phyloP scores from a whole-genome alignment of 2,888 invertebrate genomes.

The Chouioia cunea region DNA sequence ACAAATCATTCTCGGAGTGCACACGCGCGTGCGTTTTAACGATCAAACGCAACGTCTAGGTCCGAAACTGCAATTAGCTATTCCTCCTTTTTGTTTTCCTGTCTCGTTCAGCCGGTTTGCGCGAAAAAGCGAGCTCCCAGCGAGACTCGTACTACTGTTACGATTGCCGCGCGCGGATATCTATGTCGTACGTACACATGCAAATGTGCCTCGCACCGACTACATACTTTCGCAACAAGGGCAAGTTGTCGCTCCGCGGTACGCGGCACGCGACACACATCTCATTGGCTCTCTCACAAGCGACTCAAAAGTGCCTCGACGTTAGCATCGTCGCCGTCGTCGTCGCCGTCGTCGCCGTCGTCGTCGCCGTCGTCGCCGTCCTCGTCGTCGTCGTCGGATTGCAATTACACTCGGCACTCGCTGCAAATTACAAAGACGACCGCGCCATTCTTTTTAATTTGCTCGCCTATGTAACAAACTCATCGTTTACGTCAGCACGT shows the following conservation, averaged over 20 bases:
- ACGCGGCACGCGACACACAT: slow-evolving; percentile 14
- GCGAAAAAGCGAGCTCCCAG: background rate
- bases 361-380: too few species aligned
- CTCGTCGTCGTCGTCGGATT: background rate
- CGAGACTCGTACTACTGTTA: slow-evolving; percentile 4
- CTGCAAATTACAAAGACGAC: background rate
- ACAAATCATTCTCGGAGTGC: background rate
- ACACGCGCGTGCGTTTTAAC: too few species aligned
- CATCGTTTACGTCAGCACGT: slow-evolving; percentile 33
- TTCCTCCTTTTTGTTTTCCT: too few species aligned
- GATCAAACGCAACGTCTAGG: too few species aligned
- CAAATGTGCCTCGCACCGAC: slow-evolving; percentile 19
- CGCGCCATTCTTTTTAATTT: background rate
- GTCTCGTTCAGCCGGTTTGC: too few species aligned
- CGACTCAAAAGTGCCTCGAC: slow-evolving; percentile 14
- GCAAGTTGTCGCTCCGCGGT: slow-evolving; percentile 1
- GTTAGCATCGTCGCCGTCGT: too few species aligned
- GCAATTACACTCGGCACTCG: background rate
- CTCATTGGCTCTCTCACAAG: background rate
- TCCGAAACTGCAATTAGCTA: too few species aligned
- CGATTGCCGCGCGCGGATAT: too few species aligned
- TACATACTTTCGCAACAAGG: slow-evolving; percentile 15
- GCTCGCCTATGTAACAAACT: background rate
- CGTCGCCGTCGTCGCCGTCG: too few species aligned
- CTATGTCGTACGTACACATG: background rate